Evolutionary conservation across 1,140 invertebrate species (phyloP).

Genomic region (Nautilus pompilius): DNA sequence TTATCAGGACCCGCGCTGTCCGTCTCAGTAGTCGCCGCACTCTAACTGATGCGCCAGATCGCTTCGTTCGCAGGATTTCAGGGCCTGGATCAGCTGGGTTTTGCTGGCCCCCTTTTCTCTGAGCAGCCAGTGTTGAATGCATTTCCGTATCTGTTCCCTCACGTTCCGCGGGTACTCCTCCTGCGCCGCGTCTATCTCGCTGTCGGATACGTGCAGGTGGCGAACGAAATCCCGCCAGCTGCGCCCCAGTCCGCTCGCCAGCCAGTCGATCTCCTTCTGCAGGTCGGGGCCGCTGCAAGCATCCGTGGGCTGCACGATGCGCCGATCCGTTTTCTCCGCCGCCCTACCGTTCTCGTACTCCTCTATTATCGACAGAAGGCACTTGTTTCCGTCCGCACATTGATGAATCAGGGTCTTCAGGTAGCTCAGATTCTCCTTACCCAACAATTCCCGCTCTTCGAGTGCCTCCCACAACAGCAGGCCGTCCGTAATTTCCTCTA

Average conservation of each 20-base stretch:
- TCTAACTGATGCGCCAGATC: slow-evolving; percentile 20
- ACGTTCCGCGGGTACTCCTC: slow-evolving; percentile 23
- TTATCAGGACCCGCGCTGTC: no score
- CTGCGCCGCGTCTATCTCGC: slow-evolving; percentile 23
- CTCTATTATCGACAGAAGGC: no score
- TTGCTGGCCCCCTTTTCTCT: slow-evolving; percentile 19
- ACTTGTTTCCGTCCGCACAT: slow-evolving; percentile 20
- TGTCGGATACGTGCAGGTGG: slow-evolving; percentile 23
- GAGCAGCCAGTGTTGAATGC: slow-evolving; percentile 23
- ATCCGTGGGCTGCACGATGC: no score
- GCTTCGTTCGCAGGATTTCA: slow-evolving; percentile 22
- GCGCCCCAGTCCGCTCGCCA: slow-evolving; percentile 26
- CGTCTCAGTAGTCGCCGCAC: slow-evolving; percentile 10
- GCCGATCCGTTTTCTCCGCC: no score
- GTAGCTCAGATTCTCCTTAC: slow-evolving; percentile 13
- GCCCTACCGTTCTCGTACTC: no score
- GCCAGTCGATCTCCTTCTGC: slow-evolving; percentile 24
- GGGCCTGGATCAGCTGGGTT: slow-evolving; percentile 16
- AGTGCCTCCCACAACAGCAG: slow-evolving; percentile 25
- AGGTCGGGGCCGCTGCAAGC: no score
- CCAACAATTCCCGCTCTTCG: slow-evolving; percentile 22
- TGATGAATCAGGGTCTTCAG: slow-evolving; percentile 18
- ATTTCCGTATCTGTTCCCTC: slow-evolving; percentile 30
- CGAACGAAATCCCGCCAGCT: slow-evolving; percentile 36
- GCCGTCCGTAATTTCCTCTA: slow-evolving; percentile 19